Conservation (phyloP, 2,797 vertebrate genomes). For the Rhabdophis nuchalis region DNA sequence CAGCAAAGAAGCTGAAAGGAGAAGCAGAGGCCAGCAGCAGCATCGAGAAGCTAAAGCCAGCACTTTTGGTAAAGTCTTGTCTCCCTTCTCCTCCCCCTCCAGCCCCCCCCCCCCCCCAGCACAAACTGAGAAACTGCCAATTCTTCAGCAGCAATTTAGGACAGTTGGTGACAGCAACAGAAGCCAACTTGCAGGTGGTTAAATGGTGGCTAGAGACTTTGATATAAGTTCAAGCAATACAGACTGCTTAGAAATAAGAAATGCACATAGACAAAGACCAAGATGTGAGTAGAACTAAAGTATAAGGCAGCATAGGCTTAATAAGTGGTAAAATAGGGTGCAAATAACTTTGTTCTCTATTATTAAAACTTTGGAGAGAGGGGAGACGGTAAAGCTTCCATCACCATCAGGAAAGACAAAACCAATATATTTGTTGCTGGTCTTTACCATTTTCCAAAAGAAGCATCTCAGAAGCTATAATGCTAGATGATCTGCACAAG, state of each 20-base stretch:
- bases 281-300: not conserved
- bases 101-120: accelerated
- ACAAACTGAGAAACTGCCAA: not conserved
- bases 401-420: not conserved
- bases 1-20: not conserved
- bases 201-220: not conserved
- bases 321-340: not conserved
- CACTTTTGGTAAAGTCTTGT: not conserved
- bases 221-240: not conserved
- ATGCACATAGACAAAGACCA: not conserved
- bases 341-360: not conserved
- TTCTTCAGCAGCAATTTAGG: not conserved
- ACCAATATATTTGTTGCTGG: not conserved
- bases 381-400: not conserved
- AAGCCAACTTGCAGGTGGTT: not conserved
- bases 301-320: not conserved
- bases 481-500: not conserved
- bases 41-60: not conserved
- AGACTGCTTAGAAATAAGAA: not conserved
- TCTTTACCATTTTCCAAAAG: not conserved
- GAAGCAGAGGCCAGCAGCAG: not conserved
- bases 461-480: not conserved
- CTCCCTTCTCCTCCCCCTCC: not conserved
- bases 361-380: not conserved
- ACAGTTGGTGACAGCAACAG: not conserved